Conservation (phyloP, 2,888 invertebrate species). For the Melipona bicolor region DNA sequence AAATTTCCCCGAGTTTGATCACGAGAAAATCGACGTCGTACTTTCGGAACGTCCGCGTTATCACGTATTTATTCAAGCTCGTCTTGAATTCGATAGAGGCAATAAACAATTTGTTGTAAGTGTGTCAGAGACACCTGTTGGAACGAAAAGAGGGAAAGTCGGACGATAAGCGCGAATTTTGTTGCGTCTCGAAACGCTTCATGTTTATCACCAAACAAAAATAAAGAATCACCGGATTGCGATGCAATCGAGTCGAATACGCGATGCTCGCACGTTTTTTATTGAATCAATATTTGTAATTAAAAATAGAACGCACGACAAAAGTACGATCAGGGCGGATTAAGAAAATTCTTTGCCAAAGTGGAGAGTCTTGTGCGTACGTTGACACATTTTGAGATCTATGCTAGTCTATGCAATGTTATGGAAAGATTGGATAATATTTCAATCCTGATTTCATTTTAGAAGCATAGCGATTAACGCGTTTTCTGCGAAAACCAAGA, state of each 20-base stretch:
- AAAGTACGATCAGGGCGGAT: conserved; percentile 22
- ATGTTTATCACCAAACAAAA: conserved; percentile 35
- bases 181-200: conserved; percentile 19
- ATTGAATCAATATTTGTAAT: conserved; percentile 40
- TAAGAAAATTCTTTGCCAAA: not conserved
- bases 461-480: not conserved
- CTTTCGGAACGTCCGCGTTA: not conserved
- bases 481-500: not conserved
- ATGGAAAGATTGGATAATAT: not conserved
- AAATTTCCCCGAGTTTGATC: conserved; percentile 37
- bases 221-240: conserved; percentile 13
- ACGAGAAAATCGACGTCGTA: not conserved
- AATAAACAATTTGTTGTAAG: conserved; percentile 17
- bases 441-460: not conserved
- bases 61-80: not conserved
- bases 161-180: conserved; percentile 32
- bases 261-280: conserved; percentile 12
- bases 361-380: no score
- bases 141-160: not conserved
- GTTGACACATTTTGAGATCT: not conserved
- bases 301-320: conserved; percentile 36
- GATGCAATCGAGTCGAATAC: conserved; percentile 37
- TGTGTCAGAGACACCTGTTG: conserved; percentile 39
- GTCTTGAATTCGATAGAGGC: not conserved
- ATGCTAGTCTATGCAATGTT: not conserved